Evolutionary conservation across 2,797 vertebrate genomes (phyloP).

Genomic region (Acridotheres tristis): DNA sequence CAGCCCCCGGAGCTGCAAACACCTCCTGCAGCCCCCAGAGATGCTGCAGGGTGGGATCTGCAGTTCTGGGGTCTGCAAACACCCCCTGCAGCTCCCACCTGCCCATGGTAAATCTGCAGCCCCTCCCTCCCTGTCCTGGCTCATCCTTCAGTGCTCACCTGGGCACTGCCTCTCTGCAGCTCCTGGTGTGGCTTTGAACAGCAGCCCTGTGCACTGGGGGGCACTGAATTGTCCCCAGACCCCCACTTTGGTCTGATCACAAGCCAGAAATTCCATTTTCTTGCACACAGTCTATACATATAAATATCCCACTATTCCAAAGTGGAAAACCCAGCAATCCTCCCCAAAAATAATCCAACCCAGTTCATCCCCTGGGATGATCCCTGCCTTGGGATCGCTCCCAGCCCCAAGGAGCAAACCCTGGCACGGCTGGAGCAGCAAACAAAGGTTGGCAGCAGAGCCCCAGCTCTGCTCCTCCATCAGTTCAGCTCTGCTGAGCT

Average conservation of each 20-base stretch:
- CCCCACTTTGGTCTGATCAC: background rate
- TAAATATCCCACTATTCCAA: accelerated
- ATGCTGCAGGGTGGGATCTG: background rate
- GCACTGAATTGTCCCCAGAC: background rate
- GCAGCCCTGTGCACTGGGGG: accelerated
- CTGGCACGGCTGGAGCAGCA: background rate
- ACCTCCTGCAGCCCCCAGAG: too few species aligned
- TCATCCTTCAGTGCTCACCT: background rate
- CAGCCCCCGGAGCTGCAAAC: too few species aligned
- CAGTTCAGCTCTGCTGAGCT: background rate
- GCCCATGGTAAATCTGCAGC: accelerated
- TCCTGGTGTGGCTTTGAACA: background rate
- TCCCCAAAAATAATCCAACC: background rate
- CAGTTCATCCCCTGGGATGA: background rate
- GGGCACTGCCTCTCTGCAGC: background rate
- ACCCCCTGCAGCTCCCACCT: background rate
- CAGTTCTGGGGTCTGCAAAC: accelerated
- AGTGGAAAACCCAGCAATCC: background rate
- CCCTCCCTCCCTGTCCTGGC: background rate
- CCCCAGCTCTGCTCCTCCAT: background rate
- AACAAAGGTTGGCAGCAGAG: background rate
- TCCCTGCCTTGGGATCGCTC: background rate
- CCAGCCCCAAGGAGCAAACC: background rate
- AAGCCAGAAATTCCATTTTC: background rate
- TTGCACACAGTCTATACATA: accelerated